Evolutionary conservation across 2,888 invertebrate genomes (phyloP).

Genomic region (Byasa hedistus): DNA sequence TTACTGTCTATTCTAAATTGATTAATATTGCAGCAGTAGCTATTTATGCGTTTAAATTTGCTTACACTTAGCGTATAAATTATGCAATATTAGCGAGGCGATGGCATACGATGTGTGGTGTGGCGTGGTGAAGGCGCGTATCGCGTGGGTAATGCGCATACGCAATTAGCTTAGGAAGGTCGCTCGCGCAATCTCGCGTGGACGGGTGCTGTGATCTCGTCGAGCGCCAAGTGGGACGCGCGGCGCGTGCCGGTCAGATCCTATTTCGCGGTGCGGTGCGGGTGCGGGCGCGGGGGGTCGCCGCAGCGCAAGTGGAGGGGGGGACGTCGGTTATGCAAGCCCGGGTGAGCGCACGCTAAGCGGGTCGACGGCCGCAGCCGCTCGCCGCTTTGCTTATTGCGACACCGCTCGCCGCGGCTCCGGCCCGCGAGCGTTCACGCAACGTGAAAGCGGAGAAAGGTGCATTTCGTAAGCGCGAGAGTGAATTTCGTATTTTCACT

Average conservation of each 20-base stretch:
- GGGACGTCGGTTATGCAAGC: conserved; percentile 73
- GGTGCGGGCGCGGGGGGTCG: conserved; percentile 38
- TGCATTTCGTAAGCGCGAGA: conserved; percentile 77
- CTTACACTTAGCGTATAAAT: conserved; percentile 32
- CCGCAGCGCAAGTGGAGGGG: conserved; percentile 37
- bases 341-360: conserved; percentile 84
- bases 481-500: conserved; percentile 79
- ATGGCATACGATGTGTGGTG: conserved; percentile 21
- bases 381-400: conserved; percentile 57
- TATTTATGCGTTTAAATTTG: conserved; percentile 15
- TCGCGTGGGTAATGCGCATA: conserved; percentile 48
- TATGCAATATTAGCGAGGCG: conserved; percentile 33
- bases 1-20: not conserved
- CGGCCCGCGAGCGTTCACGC: conserved; percentile 41
- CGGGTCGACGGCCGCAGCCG: conserved; percentile 82
- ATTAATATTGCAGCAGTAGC: not conserved
- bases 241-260: conserved; percentile 55
- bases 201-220: conserved; percentile 36
- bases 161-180: conserved; percentile 69
- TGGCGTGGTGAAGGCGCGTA: conserved; percentile 26
- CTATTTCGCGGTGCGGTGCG: conserved; percentile 57
- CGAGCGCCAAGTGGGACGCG: conserved; percentile 55
- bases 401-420: conserved; percentile 47
- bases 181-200: conserved; percentile 49
- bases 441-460: conserved; percentile 78